Percentiles rank a stretch among this genome's conserved stretches.
Conservation (phyloP, 2,113 vertebrate genomes). For the Synodontis membranacea region DNA sequence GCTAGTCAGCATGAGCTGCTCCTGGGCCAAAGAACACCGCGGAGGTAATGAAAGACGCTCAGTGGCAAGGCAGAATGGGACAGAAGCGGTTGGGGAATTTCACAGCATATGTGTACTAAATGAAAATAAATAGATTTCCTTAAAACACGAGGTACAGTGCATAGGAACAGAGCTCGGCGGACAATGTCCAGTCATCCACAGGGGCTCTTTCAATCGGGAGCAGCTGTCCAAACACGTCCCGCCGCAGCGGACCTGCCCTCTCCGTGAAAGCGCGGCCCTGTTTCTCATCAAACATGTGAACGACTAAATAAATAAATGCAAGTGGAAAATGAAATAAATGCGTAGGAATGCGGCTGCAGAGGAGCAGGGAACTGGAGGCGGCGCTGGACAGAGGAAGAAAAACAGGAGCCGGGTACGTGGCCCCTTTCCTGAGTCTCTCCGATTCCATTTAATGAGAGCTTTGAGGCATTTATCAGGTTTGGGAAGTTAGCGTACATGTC, state of each 20-base stretch:
- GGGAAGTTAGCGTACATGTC: conserved; percentile 18
- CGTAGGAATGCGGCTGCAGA: conserved; percentile 57
- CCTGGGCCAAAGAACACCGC: conserved; percentile 12
- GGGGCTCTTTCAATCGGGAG: conserved; percentile 54
- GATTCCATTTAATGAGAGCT: conserved; percentile 38
- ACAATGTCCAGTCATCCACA: conserved; percentile 65
- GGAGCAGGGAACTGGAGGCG: conserved; percentile 43
- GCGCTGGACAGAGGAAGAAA: conserved; percentile 49
- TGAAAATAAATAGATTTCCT: background rate
- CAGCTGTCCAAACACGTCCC: conserved; percentile 75
- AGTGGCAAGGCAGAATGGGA: background rate
- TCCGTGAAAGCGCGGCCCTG: conserved; percentile 64
- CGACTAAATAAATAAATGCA: conserved; percentile 70
- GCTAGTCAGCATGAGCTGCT: conserved; percentile 17
- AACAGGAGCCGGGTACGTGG: conserved; percentile 34
- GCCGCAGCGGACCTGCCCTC: conserved; percentile 49
- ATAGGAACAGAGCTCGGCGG: conserved; percentile 16
- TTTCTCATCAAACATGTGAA: conserved; percentile 65
- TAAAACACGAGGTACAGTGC: conserved; percentile 2
- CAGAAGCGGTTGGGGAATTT: background rate
- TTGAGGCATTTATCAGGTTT: conserved; percentile 28
- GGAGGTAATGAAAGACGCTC: background rate
- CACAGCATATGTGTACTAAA: conserved; percentile 6
- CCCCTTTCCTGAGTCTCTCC: conserved; percentile 41
- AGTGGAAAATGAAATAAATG: conserved; percentile 61